These are phyloP conservation scores for Loris lydekkerianus DNA, from an alignment of 2,797 vertebrate species.

Conservation along the genomic window DNA sequence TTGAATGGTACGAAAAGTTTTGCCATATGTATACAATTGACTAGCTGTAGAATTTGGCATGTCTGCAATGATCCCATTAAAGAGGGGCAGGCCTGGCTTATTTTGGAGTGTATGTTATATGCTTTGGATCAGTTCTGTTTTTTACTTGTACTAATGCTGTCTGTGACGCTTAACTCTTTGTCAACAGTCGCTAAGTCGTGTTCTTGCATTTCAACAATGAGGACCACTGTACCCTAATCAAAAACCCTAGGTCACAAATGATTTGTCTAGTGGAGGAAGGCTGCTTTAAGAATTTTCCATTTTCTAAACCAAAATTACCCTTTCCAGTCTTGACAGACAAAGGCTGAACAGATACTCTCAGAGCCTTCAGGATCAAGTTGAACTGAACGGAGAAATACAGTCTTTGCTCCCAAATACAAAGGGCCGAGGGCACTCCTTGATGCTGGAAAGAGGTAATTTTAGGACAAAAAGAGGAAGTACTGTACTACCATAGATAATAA, in stretches of 20 bases:
- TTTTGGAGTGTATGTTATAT: slow-evolving; percentile 67
- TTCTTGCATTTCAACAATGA: background rate
- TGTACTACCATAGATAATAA: slow-evolving; percentile 21
- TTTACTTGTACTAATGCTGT: slow-evolving; percentile 36
- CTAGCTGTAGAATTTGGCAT: slow-evolving; percentile 83
- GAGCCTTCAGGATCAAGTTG: background rate
- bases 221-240: background rate
- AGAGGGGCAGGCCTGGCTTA: slow-evolving; percentile 80
- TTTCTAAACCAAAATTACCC: slow-evolving; percentile 47
- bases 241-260: background rate
- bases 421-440: background rate
- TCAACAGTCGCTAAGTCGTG: background rate
- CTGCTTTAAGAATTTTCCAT: background rate
- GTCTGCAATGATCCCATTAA: slow-evolving; percentile 71
- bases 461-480: slow-evolving; percentile 68
- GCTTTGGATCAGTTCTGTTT: slow-evolving; percentile 76
- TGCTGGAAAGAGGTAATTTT: slow-evolving; percentile 23
- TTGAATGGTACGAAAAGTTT: slow-evolving; percentile 77
- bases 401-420: background rate
- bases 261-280: background rate
- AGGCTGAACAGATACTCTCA: background rate
- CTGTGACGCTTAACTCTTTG: slow-evolving; percentile 76
- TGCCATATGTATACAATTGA: slow-evolving; percentile 77
- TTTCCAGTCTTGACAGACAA: slow-evolving; percentile 3
- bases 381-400: rapidly evolving